Base-by-base conservation (phyloP, 2,113 vertebrate species). In the Mormoops blainvillei region DNA sequence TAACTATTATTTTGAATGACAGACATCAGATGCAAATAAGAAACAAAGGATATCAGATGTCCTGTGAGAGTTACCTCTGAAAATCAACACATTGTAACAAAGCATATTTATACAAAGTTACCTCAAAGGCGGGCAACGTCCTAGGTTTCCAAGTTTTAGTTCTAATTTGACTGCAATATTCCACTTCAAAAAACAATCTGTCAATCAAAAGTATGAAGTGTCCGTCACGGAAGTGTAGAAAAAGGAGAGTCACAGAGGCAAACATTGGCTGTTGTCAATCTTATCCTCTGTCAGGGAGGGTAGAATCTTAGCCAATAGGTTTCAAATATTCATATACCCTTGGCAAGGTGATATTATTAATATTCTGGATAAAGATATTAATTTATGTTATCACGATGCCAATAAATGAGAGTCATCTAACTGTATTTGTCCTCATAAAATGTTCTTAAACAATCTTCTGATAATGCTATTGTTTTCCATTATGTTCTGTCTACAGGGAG, bases 1-100 rank as follows among this genome's bases (percentile, higher is more conserved):
- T 78, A 94, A 87, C 89, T 95, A 76, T 96, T 92, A 86, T 91
- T 33, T 20, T 82, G 54, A 71, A 78, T 91, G 86, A 95, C 86
- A 94, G 76, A 85, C 77, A 76, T 85, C 81, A 87, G 48, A 94
- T 71, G 92, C 18, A 93, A 96, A 85, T 45, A 96, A 70, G 56
- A 95, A 94, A 89, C 77, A 93, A 92, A 92, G 52, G 31, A 22
- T 58, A 71, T 84, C 85, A 95, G 68, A 73, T 81, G 65, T 61
- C 73, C 76, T 92, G 7, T 67, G 81, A 94, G 89, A 92, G 26
- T 67, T 94, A 31, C 20, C 90, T 77, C 11, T 70, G 61, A 94
- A 94, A 97, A 85, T 48, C 81, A 85, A 58, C 58, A 87, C 36
- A 54, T 52, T 89, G 63, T 48, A 94, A 82, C 63, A 95, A 76